phyloP scores from a whole-genome alignment of 2,888 invertebrate genomes.

The Dendrolimus pini region DNA sequence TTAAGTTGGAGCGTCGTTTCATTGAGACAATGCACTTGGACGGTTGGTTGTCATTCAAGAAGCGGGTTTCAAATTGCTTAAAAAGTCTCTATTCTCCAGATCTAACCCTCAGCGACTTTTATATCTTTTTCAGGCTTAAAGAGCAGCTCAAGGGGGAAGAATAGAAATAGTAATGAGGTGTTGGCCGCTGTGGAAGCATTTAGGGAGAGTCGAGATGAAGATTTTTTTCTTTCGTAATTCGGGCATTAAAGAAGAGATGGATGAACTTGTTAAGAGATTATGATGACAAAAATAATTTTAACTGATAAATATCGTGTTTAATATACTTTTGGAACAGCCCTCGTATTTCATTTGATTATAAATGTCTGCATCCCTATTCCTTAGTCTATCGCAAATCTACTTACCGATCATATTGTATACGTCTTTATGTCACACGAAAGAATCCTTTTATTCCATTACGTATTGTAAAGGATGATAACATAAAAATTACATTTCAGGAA shows the following conservation, averaged over 20 bases:
- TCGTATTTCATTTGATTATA: neutral
- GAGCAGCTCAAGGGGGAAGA: constrained; percentile 9
- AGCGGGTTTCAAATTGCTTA: constrained; percentile 14
- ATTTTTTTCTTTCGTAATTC: neutral
- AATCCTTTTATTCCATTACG: no score
- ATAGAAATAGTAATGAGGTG: constrained; percentile 4
- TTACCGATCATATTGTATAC: no score
- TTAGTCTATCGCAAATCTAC: no score
- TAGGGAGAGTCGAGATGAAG: neutral
- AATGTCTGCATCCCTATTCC: no score
- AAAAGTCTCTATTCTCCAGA: constrained; percentile 11
- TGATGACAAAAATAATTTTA: neutral
- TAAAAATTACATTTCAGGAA: neutral
- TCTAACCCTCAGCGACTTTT: constrained; percentile 16
- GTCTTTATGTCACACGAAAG: no score
- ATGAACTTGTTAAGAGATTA: neutral
- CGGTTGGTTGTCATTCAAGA: constrained; percentile 18
- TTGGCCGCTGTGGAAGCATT: constrained; percentile 1
- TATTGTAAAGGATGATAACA: neutral
- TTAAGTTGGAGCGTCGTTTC: constrained; percentile 2
- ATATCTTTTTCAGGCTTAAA: neutral
- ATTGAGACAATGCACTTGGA: constrained; percentile 10
- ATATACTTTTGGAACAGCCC: neutral
- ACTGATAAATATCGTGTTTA: neutral
- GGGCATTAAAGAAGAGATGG: neutral